phyloP scores from a whole-genome alignment of 2,888 invertebrate species.

The Dermolepida albohirtum region DNA sequence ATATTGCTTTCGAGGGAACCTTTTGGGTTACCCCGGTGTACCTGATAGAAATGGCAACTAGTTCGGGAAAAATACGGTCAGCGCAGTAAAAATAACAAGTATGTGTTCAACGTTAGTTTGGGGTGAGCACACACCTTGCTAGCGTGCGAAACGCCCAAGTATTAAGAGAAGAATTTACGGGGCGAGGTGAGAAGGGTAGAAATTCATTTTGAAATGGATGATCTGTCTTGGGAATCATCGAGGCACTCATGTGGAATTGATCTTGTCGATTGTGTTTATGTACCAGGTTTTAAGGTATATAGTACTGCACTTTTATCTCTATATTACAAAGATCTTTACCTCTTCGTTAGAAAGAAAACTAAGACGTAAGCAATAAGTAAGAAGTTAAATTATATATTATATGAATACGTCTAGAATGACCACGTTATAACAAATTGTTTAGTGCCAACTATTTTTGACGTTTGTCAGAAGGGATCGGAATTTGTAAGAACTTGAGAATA shows the following conservation, averaged over 20 bases:
- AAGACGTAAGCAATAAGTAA: too few relatives aligned
- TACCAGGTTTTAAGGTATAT: too few relatives aligned
- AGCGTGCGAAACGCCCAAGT: slow-evolving; percentile 55
- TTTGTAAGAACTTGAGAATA: too few relatives aligned
- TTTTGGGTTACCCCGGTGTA: slow-evolving; percentile 18
- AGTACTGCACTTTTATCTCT: too few relatives aligned
- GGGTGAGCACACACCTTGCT: slow-evolving; percentile 49
- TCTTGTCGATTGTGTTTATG: slow-evolving; percentile 20
- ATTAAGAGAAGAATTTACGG: slow-evolving; percentile 47
- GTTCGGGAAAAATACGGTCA: slow-evolving; percentile 16
- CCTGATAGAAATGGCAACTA: slow-evolving; percentile 32
- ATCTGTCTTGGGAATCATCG: slow-evolving; percentile 37
- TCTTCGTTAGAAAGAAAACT: too few relatives aligned
- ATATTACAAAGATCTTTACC: too few relatives aligned
- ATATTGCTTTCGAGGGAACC: slow-evolving; percentile 5
- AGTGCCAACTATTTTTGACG: too few relatives aligned
- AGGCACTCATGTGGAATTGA: slow-evolving; percentile 33
- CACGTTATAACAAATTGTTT: too few relatives aligned
- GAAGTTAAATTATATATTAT: too few relatives aligned
- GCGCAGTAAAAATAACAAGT: slow-evolving; percentile 12
- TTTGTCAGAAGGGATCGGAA: too few relatives aligned
- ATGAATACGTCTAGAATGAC: too few relatives aligned
- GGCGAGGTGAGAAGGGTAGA: slow-evolving; percentile 25
- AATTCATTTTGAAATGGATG: slow-evolving; percentile 22
- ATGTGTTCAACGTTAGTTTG: slow-evolving; percentile 26